These are phyloP conservation scores for Pangasius larnaudii DNA, from an alignment of 2,797 vertebrate genomes.

Conservation along the genomic window DNA sequence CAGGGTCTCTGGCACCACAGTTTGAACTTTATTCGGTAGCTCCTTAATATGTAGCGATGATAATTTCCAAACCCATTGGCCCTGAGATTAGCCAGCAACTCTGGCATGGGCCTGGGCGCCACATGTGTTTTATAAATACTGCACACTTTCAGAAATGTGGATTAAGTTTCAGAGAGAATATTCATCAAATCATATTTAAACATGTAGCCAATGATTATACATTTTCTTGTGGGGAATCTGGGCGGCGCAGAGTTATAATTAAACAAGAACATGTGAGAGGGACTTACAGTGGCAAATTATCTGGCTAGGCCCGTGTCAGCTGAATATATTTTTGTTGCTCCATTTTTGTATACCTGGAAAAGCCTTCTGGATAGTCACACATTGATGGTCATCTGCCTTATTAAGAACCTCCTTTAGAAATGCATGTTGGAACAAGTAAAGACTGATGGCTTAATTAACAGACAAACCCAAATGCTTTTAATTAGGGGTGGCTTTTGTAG, in stretches of 20 bases:
- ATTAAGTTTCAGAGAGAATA: conserved; percentile 59
- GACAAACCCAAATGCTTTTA: neutral
- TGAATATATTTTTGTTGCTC: conserved; percentile 54
- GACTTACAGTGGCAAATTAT: conserved; percentile 51
- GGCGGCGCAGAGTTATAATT: conserved; percentile 52
- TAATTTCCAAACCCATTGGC: conserved; percentile 54
- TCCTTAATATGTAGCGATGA: conserved; percentile 56
- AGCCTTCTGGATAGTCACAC: conserved; percentile 30
- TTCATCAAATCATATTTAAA: conserved; percentile 56
- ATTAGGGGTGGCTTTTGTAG: too few species aligned
- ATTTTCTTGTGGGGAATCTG: conserved; percentile 17
- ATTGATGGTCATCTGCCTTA: conserved; percentile 31
- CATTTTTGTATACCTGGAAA: conserved; percentile 47
- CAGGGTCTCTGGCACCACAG: conserved; percentile 52
- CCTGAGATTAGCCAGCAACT: conserved; percentile 41
- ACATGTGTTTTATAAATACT: conserved; percentile 59
- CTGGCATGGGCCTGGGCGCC: conserved; percentile 39
- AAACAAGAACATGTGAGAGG: conserved; percentile 52
- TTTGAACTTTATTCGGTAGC: conserved; percentile 57
- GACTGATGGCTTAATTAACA: conserved; percentile 11
- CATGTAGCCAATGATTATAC: conserved; percentile 42
- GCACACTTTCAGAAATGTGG: conserved; percentile 45
- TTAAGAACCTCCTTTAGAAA: conserved; percentile 34
- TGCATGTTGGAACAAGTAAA: conserved; percentile 29
- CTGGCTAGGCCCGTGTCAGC: conserved; percentile 53